These are phyloP conservation scores for Lydus trimaculatus DNA, from an alignment of 2,888 invertebrate genomes.

Conservation along the genomic window DNA sequence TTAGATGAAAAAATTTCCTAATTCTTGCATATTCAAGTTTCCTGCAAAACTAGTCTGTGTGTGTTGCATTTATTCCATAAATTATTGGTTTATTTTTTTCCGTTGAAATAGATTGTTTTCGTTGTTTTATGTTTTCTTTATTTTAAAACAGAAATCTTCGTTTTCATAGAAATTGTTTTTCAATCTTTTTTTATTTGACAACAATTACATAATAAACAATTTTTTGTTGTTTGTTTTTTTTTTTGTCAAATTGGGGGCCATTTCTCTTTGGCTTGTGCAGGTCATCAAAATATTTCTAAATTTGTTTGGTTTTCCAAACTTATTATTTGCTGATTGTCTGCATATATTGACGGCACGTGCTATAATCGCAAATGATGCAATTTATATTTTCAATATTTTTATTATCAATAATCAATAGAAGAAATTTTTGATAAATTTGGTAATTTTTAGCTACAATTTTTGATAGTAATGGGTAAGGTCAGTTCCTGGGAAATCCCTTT, in stretches of 20 bases:
- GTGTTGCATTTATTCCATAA: background rate
- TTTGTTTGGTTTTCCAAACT: background rate
- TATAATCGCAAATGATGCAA: background rate
- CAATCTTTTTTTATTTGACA: background rate
- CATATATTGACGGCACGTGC: background rate
- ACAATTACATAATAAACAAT: background rate
- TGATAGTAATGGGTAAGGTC: background rate
- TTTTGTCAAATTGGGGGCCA: background rate
- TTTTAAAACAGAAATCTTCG: too few species aligned
- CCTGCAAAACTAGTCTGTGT: background rate
- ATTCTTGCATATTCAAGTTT: background rate
- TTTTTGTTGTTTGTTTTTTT: background rate
- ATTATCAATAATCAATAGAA: background rate
- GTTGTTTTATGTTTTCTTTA: too few species aligned
- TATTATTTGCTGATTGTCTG: slow-evolving; percentile 4
- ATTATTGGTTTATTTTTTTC: background rate
- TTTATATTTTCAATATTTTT: background rate
- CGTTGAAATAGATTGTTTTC: too few species aligned
- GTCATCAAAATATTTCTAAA: slow-evolving; percentile 6
- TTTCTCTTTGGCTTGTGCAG: slow-evolving; percentile 4
- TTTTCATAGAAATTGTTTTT: too few species aligned
- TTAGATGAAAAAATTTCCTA: too few species aligned
- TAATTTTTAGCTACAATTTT: background rate
- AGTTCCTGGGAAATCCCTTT: slow-evolving; percentile 5
- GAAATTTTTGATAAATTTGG: background rate